These are phyloP conservation scores for Dryomyza anilis DNA, from an alignment of 2,888 invertebrate genomes.

Conservation along the genomic window DNA sequence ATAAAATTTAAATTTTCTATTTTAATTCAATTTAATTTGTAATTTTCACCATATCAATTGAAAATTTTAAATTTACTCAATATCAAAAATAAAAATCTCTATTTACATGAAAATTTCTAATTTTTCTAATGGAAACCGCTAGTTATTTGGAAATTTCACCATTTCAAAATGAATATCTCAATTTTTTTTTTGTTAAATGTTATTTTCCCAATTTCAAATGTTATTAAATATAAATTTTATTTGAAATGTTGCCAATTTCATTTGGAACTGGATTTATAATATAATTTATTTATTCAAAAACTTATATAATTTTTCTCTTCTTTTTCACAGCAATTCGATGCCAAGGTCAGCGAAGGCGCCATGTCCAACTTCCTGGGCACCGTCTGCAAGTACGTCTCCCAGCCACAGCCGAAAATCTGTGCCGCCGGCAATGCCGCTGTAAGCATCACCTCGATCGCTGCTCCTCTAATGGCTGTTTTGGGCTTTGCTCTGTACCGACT, in stretches of 20 bases:
- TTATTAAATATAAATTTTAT: neutral
- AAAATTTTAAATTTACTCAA: too few species aligned
- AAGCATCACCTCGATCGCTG: constrained; percentile 40
- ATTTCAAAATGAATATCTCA: too few species aligned
- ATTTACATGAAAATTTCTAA: too few species aligned
- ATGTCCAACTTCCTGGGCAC: constrained; percentile 65
- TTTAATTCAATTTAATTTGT: too few species aligned
- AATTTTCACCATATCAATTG: too few species aligned
- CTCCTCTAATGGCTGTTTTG: constrained; percentile 45
- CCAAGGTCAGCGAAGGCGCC: constrained; percentile 65
- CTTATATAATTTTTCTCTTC: constrained; percentile 8
- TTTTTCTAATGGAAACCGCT: too few species aligned
- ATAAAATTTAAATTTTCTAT: too few species aligned
- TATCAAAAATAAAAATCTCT: too few species aligned
- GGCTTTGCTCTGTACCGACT: constrained; percentile 42
- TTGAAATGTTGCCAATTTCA: too few species aligned
- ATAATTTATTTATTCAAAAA: neutral
- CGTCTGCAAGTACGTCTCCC: constrained; percentile 63
- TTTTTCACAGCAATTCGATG: constrained; percentile 65
- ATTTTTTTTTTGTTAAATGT: too few species aligned
- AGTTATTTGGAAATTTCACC: too few species aligned
- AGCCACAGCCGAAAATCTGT: constrained; percentile 54
- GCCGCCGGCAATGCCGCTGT: constrained; percentile 44
- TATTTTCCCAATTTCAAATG: too few species aligned
- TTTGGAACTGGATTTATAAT: neutral